Percentiles rank a stretch among this genome's conserved stretches.
Conservation (phyloP, 1,140 invertebrate genomes). For the Pogonomyrmex barbatus region DNA sequence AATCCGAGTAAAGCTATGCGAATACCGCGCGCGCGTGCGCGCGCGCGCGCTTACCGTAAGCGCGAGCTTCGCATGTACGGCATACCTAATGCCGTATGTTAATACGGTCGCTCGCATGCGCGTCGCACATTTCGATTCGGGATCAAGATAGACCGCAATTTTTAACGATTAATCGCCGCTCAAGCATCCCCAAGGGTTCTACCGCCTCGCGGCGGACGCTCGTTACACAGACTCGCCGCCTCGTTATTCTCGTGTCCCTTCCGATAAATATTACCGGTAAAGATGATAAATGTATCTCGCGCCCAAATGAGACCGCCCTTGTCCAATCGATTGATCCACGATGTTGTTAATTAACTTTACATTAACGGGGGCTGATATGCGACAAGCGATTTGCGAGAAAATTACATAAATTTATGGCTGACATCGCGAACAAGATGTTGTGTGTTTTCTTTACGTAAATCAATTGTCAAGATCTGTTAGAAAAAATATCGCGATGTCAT, state of each 20-base stretch:
- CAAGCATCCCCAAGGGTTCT: slow-evolving; percentile 67
- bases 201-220: slow-evolving; percentile 35
- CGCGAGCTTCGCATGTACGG: slow-evolving; percentile 65
- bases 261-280: slow-evolving; percentile 65
- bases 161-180: slow-evolving; percentile 80
- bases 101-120: slow-evolving; percentile 78
- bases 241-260: slow-evolving; percentile 55
- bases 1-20: slow-evolving; percentile 70
- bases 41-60: slow-evolving; percentile 8
- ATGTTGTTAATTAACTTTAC: slow-evolving; percentile 27
- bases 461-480: background rate
- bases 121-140: slow-evolving; percentile 75
- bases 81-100: slow-evolving; percentile 80
- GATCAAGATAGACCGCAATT: slow-evolving; percentile 73
- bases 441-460: background rate
- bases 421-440: background rate
- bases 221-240: background rate
- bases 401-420: slow-evolving; percentile 1
- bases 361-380: background rate
- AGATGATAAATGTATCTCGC: slow-evolving; percentile 57
- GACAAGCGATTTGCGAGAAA: background rate
- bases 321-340: slow-evolving; percentile 12
- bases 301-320: slow-evolving; percentile 29
- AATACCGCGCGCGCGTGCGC: background rate
- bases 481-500: background rate